Evolutionary conservation across 2,888 invertebrate genomes (phyloP), one percentile per base, ranked within the genome.

Genomic region (Trichogramma evanescens): DNA sequence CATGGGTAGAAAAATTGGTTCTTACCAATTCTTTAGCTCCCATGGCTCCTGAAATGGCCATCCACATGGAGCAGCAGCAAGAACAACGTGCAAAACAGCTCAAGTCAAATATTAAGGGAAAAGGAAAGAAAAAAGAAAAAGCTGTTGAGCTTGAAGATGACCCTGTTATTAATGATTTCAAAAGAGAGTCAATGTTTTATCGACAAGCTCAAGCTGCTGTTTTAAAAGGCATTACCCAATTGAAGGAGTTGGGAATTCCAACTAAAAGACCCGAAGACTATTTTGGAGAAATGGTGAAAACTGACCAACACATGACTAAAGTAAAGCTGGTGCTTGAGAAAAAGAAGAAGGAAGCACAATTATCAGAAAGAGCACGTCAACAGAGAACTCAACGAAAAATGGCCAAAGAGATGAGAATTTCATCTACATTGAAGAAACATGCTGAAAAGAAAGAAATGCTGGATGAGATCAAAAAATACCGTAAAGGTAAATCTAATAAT

Each of bases 241-340:
- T 99, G 6, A 89, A 92, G 63, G 84, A 86, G 46, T 75, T 92
- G 5, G 87, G 86, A 26, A 80, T 96, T 52, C 81, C 86, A 0
- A 95, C 94, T 0, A 89, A 86, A 72, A 83, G 90, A 54, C 99
- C 99, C 0, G 91, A 93, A 59, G 98, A 98, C 78, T 99, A 95
- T 78, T 98, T 96, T 80, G 99, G 98, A 0, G 94, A 99, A 82
- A 99, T 99, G 99, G 95, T 94, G 0, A 99, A 99, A 78, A 84
- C 92, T 9, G 99, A 99, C 79, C 86, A 86, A 43, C 99, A 99
- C 72, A 99, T 99, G 99, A 94, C 95, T 72, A 96, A 95, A 79
- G 88, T 95, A 0, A 84, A 94, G 53, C 84, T 89, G 72, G 89
- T 88, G 71, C 77, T 96, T 41, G 82, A 93, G 80, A 86, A 90